Percentiles rank a stretch among this genome's conserved stretches.
Conservation (phyloP, 2,113 vertebrate genomes). For the Hippocampus mohnikei region DNA sequence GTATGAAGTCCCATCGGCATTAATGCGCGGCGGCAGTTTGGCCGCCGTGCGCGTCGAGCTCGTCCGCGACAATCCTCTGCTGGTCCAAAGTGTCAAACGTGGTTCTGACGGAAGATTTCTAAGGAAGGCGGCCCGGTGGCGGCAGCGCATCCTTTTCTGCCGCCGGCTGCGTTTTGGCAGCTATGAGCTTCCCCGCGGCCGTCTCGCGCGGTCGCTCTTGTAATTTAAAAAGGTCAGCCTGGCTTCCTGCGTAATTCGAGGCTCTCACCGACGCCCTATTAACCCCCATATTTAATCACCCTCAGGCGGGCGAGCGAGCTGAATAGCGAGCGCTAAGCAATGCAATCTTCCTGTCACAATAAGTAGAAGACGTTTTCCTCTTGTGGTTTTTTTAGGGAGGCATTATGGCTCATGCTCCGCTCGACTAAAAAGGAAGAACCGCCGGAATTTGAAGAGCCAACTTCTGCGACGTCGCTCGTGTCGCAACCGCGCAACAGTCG, state of each 20-base stretch:
- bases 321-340: slow-evolving; percentile 52
- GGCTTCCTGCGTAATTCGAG: slow-evolving; percentile 74
- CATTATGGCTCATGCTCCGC: background rate
- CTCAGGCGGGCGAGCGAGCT: slow-evolving; percentile 43
- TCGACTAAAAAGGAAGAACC: background rate
- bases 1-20: slow-evolving; percentile 55
- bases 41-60: slow-evolving; percentile 14
- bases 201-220: slow-evolving; percentile 71
- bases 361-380: slow-evolving; percentile 5
- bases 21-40: slow-evolving; percentile 51
- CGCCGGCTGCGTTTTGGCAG: slow-evolving; percentile 56
- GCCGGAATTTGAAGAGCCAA: background rate
- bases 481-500: background rate
- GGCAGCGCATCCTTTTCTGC: slow-evolving; percentile 62
- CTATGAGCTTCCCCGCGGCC: slow-evolving; percentile 62
- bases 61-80: slow-evolving; percentile 15
- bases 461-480: background rate
- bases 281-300: slow-evolving; percentile 76
- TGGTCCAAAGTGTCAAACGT: slow-evolving; percentile 37
- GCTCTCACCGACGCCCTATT: slow-evolving; percentile 68
- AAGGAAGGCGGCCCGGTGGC: slow-evolving; percentile 51
- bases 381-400: background rate
- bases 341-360: background rate
- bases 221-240: slow-evolving; percentile 78
- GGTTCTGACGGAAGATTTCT: slow-evolving; percentile 60